A percentile compares a stretch with the other conserved stretches of the same genome.
These are phyloP conservation scores for Drosophila seclusa DNA, from an alignment of 2,888 invertebrate species.

Conservation along the genomic window DNA sequence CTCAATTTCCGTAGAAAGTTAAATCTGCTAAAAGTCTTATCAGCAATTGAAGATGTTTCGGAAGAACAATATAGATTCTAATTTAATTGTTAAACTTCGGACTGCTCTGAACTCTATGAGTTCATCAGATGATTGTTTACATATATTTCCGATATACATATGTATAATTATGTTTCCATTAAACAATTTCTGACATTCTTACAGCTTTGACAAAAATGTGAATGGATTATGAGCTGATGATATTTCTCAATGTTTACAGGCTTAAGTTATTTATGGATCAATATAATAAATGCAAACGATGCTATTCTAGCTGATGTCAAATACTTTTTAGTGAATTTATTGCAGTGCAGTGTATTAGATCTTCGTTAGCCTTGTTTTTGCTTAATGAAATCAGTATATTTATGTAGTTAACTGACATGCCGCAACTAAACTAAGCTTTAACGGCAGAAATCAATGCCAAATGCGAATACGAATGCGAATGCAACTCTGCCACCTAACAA, in stretches of 20 bases:
- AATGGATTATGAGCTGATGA: not conserved
- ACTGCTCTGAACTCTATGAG: no score
- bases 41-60: not conserved
- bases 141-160: not conserved
- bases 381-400: slow-evolving; percentile 51
- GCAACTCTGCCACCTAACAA: slow-evolving; percentile 65
- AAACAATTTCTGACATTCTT: not conserved
- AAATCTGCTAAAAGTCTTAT: slow-evolving; percentile 3
- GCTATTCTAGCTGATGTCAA: not conserved
- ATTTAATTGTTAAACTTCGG: not conserved
- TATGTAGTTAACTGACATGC: slow-evolving; percentile 47
- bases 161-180: not conserved
- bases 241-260: no score
- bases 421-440: slow-evolving; percentile 55
- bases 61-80: not conserved
- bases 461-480: slow-evolving; percentile 29
- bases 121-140: not conserved
- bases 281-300: not conserved
- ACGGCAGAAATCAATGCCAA: slow-evolving; percentile 35
- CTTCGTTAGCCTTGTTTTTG: slow-evolving; percentile 35
- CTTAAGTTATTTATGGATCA: not conserved
- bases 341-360: slow-evolving; percentile 36
- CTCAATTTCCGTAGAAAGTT: slow-evolving; percentile 27
- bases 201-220: not conserved
- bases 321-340: not conserved